Percentiles rank a stretch among this genome's conserved stretches.
Evolutionary conservation across 2,888 invertebrate species (phyloP).

Genomic region (Brenthis hecate): DNA sequence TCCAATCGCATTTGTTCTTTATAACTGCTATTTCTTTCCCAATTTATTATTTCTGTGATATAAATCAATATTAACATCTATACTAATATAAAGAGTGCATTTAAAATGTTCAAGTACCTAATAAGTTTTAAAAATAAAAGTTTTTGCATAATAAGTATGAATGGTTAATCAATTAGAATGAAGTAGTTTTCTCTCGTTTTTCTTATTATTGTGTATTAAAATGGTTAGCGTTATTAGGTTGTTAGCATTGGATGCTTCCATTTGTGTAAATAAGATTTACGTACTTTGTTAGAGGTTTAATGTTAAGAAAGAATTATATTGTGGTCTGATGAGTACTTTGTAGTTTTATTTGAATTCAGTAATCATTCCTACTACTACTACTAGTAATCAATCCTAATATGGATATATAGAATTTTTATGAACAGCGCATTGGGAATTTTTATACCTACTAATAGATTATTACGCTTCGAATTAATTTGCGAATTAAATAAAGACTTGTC

Average conservation of each 20-base stretch:
- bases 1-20: conserved; percentile 42
- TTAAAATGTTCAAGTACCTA: conserved; percentile 26
- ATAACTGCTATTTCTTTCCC: conserved; percentile 52
- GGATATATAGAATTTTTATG: too few relatives aligned
- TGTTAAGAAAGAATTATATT: conserved; percentile 71
- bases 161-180: conserved; percentile 37
- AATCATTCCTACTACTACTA: too few relatives aligned
- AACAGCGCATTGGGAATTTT: too few relatives aligned
- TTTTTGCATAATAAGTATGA: conserved; percentile 35
- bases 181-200: conserved; percentile 38
- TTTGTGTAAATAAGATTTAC: conserved; percentile 77
- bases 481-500: too few relatives aligned
- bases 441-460: too few relatives aligned
- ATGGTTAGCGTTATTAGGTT: conserved; percentile 60
- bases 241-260: conserved; percentile 74
- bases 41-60: conserved; percentile 59
- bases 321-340: conserved; percentile 62
- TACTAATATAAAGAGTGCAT: conserved; percentile 28
- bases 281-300: conserved; percentile 72
- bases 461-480: too few relatives aligned
- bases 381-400: too few relatives aligned
- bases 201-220: conserved; percentile 41
- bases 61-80: conserved; percentile 25
- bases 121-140: conserved; percentile 18
- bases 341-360: conserved; percentile 51